Conservation (phyloP, 2,113 vertebrate genomes). For the Lichenostomus cassidix region DNA sequence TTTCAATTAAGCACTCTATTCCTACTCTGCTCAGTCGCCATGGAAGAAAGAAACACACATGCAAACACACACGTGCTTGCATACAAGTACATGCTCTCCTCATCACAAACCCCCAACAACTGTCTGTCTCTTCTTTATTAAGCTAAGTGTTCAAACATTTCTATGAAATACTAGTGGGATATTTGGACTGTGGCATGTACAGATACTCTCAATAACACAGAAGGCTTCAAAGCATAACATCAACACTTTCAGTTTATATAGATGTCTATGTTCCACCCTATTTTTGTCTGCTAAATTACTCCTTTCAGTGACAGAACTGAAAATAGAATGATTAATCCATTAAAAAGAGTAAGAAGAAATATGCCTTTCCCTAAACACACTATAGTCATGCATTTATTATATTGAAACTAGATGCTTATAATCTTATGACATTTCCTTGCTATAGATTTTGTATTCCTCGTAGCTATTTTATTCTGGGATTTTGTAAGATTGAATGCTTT, state of each 20-base stretch:
- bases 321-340: neutral
- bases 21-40: neutral
- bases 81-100: neutral
- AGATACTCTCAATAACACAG: neutral
- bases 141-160: neutral
- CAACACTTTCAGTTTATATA: neutral
- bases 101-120: neutral
- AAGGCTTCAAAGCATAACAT: neutral
- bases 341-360: neutral
- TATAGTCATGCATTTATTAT: neutral
- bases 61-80: neutral
- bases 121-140: neutral
- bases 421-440: neutral
- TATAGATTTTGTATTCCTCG: neutral
- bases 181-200: neutral
- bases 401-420: neutral
- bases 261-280: neutral
- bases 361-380: neutral
- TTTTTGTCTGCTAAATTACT: neutral
- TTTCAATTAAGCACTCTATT: conserved; percentile 56
- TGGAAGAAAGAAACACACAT: neutral
- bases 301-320: neutral
- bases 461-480: neutral
- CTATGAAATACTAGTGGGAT: neutral
- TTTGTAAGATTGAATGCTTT: neutral